phyloP scores from a whole-genome alignment of 1,140 invertebrate genomes.

The Octopus sinensis region DNA sequence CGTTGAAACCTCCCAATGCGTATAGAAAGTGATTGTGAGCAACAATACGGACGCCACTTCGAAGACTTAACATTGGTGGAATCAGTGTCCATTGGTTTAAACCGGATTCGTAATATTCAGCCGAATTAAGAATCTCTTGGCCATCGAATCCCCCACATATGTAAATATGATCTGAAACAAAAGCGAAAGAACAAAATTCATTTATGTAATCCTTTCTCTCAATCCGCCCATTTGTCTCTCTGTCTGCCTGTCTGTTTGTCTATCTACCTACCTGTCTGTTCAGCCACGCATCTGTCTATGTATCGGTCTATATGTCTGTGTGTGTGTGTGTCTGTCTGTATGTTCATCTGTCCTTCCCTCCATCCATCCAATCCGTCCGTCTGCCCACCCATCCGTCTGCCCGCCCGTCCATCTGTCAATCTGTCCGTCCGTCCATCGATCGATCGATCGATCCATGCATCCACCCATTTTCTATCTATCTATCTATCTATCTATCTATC shows the following conservation, averaged over 20 bases:
- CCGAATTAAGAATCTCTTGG: slow-evolving; percentile 76
- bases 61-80: slow-evolving; percentile 70
- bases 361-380: neutral
- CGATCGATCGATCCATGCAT: neutral
- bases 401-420: neutral
- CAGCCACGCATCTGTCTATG: neutral
- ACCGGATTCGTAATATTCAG: slow-evolving; percentile 78
- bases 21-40: slow-evolving; percentile 61
- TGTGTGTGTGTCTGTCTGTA: neutral
- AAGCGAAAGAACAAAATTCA: neutral
- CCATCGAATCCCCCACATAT: slow-evolving; percentile 80
- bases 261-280: neutral
- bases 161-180: slow-evolving; percentile 39
- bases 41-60: slow-evolving; percentile 48
- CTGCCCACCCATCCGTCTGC: neutral
- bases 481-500: neutral
- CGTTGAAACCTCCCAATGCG: slow-evolving; percentile 61
- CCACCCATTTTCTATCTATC: neutral
- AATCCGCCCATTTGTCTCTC: neutral
- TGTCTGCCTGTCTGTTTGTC: neutral
- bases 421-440: neutral
- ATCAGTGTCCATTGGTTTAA: slow-evolving; percentile 81
- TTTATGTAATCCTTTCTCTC: neutral
- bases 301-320: neutral
- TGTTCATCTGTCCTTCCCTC: neutral